phyloP scores from a whole-genome alignment of 64 coral and sea anemone species.

The Cladopsammia gracilis region DNA sequence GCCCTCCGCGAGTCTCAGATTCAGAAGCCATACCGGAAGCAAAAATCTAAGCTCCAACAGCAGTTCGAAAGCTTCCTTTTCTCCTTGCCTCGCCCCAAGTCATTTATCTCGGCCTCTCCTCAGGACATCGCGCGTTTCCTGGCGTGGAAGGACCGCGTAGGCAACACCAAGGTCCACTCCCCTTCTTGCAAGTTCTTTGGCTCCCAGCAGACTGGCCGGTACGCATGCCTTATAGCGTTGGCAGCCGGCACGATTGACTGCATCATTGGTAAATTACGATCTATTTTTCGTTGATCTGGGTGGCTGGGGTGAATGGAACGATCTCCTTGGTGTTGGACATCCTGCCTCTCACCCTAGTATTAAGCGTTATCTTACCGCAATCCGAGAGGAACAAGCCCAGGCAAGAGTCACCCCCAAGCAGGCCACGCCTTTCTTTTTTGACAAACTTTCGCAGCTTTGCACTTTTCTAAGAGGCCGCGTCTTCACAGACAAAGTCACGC shows the following conservation, averaged over 20 bases:
- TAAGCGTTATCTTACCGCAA: background rate
- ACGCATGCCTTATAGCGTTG: conserved; percentile 9
- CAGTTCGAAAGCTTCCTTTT: conserved; percentile 36
- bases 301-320: background rate
- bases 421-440: too few species aligned
- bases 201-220: background rate
- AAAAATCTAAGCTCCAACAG: conserved; percentile 14
- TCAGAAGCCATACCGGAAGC: conserved; percentile 53
- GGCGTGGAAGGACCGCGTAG: too few species aligned
- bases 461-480: too few species aligned
- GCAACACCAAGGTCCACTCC: background rate
- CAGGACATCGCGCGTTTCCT: too few species aligned
- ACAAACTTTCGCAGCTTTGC: too few species aligned
- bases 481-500: too few species aligned
- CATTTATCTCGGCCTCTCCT: background rate
- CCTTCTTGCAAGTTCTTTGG: too few species aligned
- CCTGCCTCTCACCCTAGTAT: conserved; percentile 13
- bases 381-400: conserved; percentile 42
- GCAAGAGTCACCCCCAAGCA: conserved; percentile 30
- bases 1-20: background rate
- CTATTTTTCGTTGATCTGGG: conserved; percentile 48
- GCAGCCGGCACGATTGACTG: conserved; percentile 50
- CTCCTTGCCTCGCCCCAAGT: conserved; percentile 41
- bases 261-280: conserved; percentile 36
- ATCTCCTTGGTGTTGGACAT: background rate